Conservation (phyloP, 1,140 invertebrate species). For the Halesus radiatus region DNA sequence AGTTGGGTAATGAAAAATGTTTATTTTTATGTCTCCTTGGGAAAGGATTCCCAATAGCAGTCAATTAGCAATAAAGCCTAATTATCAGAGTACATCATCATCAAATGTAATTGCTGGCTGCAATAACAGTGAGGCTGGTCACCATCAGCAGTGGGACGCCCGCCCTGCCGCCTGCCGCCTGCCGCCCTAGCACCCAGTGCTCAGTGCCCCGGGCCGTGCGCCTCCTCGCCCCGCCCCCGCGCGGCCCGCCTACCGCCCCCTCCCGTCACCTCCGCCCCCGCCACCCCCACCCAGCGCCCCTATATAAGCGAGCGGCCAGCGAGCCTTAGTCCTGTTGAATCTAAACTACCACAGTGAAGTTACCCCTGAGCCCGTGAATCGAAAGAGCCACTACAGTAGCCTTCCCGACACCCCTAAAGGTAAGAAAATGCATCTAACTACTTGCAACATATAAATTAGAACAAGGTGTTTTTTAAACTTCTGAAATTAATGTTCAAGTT, state of each 20-base stretch:
- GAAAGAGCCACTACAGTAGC: neutral
- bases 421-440: neutral
- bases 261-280: neutral
- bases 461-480: too few relatives aligned
- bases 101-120: too few relatives aligned
- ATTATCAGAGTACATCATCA: too few relatives aligned
- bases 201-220: neutral
- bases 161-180: too few relatives aligned
- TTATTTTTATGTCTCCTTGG: too few relatives aligned
- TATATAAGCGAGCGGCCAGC: conserved; percentile 7
- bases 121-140: too few relatives aligned
- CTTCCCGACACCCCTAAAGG: neutral
- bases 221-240: neutral
- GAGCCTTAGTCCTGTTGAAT: conserved; percentile 13
- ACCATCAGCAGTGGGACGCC: too few relatives aligned
- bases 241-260: neutral
- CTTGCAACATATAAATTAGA: too few relatives aligned
- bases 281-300: neutral
- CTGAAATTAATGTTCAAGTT: too few relatives aligned
- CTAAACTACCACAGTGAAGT: conserved; percentile 19
- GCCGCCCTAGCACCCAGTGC: neutral
- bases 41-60: too few relatives aligned
- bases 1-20: too few relatives aligned
- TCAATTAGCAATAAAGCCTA: too few relatives aligned
- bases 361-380: neutral